A percentile compares a stretch with the other conserved stretches of the same genome.
phyloP scores from a whole-genome alignment of 2,113 vertebrate species.

The Apus apus region DNA sequence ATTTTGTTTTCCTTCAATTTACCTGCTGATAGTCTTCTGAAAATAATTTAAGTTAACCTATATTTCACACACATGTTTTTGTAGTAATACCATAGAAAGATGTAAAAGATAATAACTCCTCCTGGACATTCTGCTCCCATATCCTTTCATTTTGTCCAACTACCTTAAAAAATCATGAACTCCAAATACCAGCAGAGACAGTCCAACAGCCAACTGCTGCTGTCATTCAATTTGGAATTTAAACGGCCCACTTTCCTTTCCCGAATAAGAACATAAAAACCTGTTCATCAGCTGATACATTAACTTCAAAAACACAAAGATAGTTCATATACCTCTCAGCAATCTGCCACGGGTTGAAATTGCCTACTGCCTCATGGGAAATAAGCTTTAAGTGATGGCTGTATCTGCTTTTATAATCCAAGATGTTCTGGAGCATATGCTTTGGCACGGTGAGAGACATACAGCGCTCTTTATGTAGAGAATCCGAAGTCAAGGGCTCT shows the following conservation, averaged over 20 bases:
- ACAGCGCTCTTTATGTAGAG: neutral
- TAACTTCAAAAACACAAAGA: neutral
- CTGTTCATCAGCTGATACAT: neutral
- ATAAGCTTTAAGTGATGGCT: constrained; percentile 80
- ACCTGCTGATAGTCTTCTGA: neutral
- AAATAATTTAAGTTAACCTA: neutral
- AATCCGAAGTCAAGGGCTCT: neutral
- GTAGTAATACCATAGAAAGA: neutral
- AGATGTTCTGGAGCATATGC: constrained; percentile 77
- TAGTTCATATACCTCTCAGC: constrained; percentile 83
- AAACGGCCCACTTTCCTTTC: neutral
- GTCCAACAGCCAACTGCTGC: neutral
- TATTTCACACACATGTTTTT: neutral
- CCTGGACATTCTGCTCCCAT: neutral
- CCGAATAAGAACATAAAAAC: neutral
- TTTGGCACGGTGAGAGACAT: constrained; percentile 76
- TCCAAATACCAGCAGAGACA: neutral
- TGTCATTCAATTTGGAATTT: neutral
- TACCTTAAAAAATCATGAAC: neutral
- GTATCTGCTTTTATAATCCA: constrained; percentile 79
- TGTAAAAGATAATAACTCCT: neutral
- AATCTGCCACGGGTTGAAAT: constrained; percentile 87
- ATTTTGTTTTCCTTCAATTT: neutral
- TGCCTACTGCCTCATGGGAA: constrained; percentile 81
- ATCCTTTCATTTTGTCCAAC: neutral